phyloP scores from a whole-genome alignment of 2,113 vertebrate genomes.

The Apus apus region DNA sequence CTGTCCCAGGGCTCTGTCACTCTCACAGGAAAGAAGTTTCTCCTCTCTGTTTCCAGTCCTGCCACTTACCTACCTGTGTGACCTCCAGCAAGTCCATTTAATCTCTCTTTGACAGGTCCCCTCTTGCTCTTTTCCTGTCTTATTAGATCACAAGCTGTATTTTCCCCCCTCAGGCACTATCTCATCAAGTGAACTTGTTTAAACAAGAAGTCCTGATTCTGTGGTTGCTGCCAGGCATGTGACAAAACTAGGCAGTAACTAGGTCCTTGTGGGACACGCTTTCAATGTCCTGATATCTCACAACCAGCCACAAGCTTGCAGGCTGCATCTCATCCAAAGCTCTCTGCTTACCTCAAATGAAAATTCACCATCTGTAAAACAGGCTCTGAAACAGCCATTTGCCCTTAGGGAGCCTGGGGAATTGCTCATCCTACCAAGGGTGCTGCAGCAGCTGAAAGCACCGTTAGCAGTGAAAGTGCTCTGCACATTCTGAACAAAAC shows the following conservation, averaged over 20 bases:
- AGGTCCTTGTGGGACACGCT: neutral
- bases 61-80: neutral
- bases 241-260: neutral
- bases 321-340: neutral
- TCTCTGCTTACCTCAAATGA: neutral
- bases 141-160: neutral
- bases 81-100: neutral
- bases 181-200: neutral
- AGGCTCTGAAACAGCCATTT: neutral
- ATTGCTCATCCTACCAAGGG: neutral
- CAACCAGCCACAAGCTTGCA: neutral
- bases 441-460: neutral
- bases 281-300: neutral
- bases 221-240: neutral
- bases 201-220: neutral
- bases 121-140: neutral
- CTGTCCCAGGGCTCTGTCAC: too few species aligned
- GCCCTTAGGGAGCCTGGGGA: neutral
- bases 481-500: neutral
- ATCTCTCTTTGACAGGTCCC: neutral
- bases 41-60: neutral
- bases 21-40: too few species aligned
- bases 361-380: neutral
- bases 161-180: neutral
- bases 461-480: neutral